These are phyloP conservation scores for Cephus spinipes DNA, from an alignment of 2,888 invertebrate species.

Conservation along the genomic window DNA sequence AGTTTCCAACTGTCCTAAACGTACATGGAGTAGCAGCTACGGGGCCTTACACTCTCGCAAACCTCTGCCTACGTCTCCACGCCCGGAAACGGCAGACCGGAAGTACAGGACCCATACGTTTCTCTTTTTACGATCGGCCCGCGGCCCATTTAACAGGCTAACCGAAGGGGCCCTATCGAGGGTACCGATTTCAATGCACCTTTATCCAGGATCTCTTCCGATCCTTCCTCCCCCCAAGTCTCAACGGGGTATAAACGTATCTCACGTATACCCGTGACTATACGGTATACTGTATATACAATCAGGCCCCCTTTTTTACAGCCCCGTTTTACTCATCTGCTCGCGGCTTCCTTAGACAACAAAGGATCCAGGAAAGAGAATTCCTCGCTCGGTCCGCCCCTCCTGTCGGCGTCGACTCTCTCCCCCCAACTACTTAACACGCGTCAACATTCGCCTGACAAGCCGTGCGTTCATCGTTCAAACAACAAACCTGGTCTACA, in stretches of 20 bases:
- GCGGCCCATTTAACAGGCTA: background rate
- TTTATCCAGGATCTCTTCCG: background rate
- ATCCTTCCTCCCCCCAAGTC: slow-evolving; percentile 5
- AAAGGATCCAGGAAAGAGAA: slow-evolving; percentile 14
- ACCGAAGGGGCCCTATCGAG: background rate
- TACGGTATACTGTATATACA: background rate
- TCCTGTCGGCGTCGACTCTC: background rate
- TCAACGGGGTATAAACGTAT: slow-evolving; percentile 8
- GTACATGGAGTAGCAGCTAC: slow-evolving; percentile 20
- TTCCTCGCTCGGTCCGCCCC: background rate
- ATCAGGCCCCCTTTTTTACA: slow-evolving; percentile 15
- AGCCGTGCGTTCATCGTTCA: background rate
- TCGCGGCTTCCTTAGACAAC: slow-evolving; percentile 9
- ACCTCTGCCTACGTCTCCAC: background rate
- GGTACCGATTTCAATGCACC: background rate
- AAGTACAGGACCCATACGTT: background rate
- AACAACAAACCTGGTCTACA: background rate
- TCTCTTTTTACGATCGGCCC: background rate
- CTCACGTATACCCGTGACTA: background rate
- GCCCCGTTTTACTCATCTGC: slow-evolving; percentile 13
- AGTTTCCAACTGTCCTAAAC: slow-evolving; percentile 28
- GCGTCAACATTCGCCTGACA: background rate
- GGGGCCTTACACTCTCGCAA: background rate
- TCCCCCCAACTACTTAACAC: background rate
- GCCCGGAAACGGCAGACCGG: background rate